Base-by-base conservation (phyloP, 2,888 invertebrate genomes). In the Apodemia mormo region DNA sequence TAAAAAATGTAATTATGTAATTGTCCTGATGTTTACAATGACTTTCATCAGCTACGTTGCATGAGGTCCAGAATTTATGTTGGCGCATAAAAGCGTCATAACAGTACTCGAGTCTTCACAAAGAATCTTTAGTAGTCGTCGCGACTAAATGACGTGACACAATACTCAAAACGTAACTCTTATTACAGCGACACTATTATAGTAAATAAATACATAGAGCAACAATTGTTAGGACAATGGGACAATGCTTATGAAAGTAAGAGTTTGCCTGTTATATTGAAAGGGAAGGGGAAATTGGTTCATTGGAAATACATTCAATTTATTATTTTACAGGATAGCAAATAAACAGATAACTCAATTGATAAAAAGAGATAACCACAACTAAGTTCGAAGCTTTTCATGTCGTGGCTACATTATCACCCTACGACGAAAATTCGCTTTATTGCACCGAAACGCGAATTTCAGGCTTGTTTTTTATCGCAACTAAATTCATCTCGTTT, bases 191-290 rank as follows among this genome's bases (percentile, higher is more conserved):
- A 61, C 7, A 33, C 61, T 33, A 61, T 61, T 61, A 61, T 6
- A 52, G 10, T 29, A 22, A 22, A n/a, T 58, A 61, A 58, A 67
- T 54, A 14, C 12, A 65, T 33, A 68, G 61, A 65, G 66, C 69
- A 66, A 74, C 67, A 72, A 68, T 61, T 2, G 61, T 30, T 30
- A 30, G 6, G 30, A 71, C 67, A 72, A 56, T 72, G 22, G 82
- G 75, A 80, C 80, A 45, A 65, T 69, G 66, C 76, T 76, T 76
- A 86, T 81, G 88, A 90, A 90, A 91, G 91, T 87, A 86, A 90
- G 85, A 87, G 85, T 86, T 71, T 74, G 67, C 12, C 29, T 10
- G 22, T 7, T 58, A 58, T 58, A 58, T 5, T 30, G 58, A 58
- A 58, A 58, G 58, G 58, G 58, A 58, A 58, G 30, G 30, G 54